Percentiles rank a stretch among this genome's conserved stretches.
These are phyloP conservation scores for Eutolmus rufibarbis DNA, from an alignment of 2,888 invertebrate species.

Conservation along the genomic window DNA sequence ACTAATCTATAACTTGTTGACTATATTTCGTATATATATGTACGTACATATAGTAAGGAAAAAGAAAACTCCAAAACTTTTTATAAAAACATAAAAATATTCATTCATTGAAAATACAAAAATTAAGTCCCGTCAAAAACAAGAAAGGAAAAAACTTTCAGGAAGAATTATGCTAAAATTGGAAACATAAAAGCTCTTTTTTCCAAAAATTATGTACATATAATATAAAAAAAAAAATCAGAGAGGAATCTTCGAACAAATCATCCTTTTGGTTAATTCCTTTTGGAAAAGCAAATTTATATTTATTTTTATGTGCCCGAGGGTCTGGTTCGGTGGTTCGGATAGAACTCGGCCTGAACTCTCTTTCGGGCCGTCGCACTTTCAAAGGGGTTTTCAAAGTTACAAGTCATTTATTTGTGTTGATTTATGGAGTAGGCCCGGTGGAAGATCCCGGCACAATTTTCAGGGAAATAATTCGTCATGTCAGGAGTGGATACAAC, in stretches of 20 bases:
- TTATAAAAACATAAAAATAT: too few relatives aligned
- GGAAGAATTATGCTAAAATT: not conserved
- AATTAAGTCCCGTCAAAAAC: too few relatives aligned
- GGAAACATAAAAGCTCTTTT: not conserved
- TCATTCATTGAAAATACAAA: not conserved
- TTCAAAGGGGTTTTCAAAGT: not conserved
- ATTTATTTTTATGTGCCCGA: not conserved
- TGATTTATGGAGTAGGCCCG: not conserved
- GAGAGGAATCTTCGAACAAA: not conserved
- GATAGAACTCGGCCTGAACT: not conserved
- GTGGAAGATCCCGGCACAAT: not conserved
- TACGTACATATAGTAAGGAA: too few relatives aligned
- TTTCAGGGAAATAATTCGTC: constrained; percentile 16
- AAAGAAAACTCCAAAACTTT: too few relatives aligned
- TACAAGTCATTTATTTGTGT: constrained; percentile 12
- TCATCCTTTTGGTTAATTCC: not conserved
- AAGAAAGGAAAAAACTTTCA: not conserved
- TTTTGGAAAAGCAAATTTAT: not conserved
- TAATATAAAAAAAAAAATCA: not conserved
- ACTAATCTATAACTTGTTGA: too few relatives aligned
- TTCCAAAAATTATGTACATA: not conserved
- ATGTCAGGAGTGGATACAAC: constrained; percentile 20
- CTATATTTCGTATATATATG: too few relatives aligned
- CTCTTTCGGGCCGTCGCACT: not conserved
- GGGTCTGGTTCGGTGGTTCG: not conserved